phyloP scores from a whole-genome alignment of 2,888 invertebrate genomes.

The Philaethria dido region DNA sequence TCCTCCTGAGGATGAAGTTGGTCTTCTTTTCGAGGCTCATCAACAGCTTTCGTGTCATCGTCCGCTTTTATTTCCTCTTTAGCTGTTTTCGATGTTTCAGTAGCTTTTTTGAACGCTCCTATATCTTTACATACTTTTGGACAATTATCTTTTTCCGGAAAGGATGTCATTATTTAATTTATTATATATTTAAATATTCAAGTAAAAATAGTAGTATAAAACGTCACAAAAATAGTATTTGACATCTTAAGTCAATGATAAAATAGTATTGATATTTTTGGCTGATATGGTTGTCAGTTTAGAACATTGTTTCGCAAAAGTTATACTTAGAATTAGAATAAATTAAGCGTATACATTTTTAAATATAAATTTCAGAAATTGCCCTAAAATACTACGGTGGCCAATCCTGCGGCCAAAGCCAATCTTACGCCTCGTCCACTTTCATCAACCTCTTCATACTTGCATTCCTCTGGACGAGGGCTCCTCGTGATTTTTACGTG shows the following conservation, averaged over 20 bases:
- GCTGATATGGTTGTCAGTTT: not conserved
- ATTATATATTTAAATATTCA: not conserved
- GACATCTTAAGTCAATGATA: not conserved
- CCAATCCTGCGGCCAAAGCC: too few species aligned
- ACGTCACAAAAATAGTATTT: slow-evolving; percentile 1
- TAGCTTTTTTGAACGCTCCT: slow-evolving; percentile 69
- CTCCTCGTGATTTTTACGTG: too few species aligned
- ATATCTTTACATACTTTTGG: slow-evolving; percentile 66
- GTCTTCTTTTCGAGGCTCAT: slow-evolving; percentile 40
- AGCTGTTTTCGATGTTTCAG: slow-evolving; percentile 53
- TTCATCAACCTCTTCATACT: too few species aligned
- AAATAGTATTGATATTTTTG: not conserved
- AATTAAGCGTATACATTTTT: too few species aligned
- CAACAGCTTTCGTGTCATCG: slow-evolving; percentile 41
- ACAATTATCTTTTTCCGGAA: slow-evolving; percentile 65
- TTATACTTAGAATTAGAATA: too few species aligned
- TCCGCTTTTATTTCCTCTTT: slow-evolving; percentile 48
- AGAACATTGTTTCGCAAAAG: too few species aligned
- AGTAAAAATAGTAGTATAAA: not conserved
- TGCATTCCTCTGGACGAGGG: too few species aligned
- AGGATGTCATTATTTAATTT: slow-evolving; percentile 50
- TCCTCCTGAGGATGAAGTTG: slow-evolving; percentile 33
- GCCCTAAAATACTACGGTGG: too few species aligned
- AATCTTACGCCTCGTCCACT: too few species aligned
- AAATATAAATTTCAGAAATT: too few species aligned